Evolutionary conservation across 2,888 invertebrate species (phyloP).

Genomic region (Ctenicera cuprea): DNA sequence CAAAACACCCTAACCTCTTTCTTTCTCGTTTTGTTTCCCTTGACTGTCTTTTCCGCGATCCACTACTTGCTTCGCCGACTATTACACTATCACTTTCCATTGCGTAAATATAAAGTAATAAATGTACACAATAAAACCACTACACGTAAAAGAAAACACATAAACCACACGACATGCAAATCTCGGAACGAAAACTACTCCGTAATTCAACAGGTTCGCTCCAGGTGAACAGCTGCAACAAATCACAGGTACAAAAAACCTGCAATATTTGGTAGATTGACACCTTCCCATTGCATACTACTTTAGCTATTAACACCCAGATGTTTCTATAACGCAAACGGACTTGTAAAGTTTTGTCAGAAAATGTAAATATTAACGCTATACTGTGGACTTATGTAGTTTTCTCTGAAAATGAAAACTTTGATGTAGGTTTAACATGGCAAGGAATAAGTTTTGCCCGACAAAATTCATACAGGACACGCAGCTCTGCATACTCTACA

Average conservation of each 20-base stretch:
- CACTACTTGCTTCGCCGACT: not conserved
- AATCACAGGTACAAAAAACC: not conserved
- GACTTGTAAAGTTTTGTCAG: not conserved
- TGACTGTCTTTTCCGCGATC: slow-evolving; percentile 5
- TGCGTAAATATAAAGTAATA: not conserved
- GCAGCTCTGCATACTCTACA: not conserved
- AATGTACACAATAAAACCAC: not conserved
- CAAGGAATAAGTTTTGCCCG: not conserved
- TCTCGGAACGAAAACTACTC: not conserved
- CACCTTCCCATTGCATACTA: too few species aligned
- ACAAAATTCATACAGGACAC: not conserved
- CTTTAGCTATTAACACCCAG: too few species aligned
- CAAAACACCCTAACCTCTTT: not conserved
- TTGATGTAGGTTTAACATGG: too few species aligned
- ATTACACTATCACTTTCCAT: not conserved
- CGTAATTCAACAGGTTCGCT: too few species aligned
- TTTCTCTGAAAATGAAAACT: too few species aligned
- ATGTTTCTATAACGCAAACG: too few species aligned
- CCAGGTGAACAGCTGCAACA: not conserved
- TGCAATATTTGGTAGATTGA: too few species aligned
- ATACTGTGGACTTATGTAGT: not conserved
- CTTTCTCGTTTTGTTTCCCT: not conserved
- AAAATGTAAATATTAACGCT: not conserved
- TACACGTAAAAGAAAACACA: not conserved
- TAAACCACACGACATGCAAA: not conserved